Percentiles rank a stretch among this genome's conserved stretches.
Conservation (phyloP, 2,888 invertebrate genomes). For the Tachina lurida region DNA sequence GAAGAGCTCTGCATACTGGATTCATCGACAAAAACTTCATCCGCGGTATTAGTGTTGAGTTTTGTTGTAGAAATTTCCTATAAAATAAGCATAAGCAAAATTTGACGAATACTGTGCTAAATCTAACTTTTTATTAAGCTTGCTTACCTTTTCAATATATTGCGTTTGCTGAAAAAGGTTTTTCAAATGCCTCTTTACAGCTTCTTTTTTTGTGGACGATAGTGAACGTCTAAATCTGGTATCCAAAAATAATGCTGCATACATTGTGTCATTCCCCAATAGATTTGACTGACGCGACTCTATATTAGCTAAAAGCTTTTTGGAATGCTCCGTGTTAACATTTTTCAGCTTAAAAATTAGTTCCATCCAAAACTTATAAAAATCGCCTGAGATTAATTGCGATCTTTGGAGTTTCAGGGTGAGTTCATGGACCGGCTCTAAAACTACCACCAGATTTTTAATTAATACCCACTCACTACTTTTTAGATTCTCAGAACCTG, state of each 20-base stretch:
- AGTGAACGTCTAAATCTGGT: constrained; percentile 25
- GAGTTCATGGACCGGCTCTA: constrained; percentile 14
- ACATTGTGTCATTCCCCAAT: constrained; percentile 38
- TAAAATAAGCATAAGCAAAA: not conserved
- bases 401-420: constrained; percentile 22
- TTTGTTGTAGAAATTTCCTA: constrained; percentile 1
- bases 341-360: constrained; percentile 18
- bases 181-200: constrained; percentile 34
- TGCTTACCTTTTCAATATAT: constrained; percentile 19
- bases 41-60: constrained; percentile 6
- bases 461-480: constrained; percentile 13
- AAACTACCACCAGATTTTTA: constrained; percentile 17
- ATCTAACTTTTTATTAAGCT: constrained; percentile 16
- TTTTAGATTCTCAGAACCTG: constrained; percentile 8
- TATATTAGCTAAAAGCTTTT: constrained; percentile 27
- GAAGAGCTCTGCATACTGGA: constrained; percentile 21
- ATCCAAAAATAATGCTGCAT: constrained; percentile 28
- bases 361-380: constrained; percentile 36
- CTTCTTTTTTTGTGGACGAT: constrained; percentile 13
- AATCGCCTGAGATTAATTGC: constrained; percentile 17
- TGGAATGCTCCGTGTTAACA: not conserved
- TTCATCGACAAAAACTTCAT: constrained; percentile 25
- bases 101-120: constrained; percentile 8
- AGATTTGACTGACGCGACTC: constrained; percentile 11
- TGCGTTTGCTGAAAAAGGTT: constrained; percentile 10